Conservation (phyloP, 2,113 vertebrate genomes). For the Cyanoramphus novaezelandiae region DNA sequence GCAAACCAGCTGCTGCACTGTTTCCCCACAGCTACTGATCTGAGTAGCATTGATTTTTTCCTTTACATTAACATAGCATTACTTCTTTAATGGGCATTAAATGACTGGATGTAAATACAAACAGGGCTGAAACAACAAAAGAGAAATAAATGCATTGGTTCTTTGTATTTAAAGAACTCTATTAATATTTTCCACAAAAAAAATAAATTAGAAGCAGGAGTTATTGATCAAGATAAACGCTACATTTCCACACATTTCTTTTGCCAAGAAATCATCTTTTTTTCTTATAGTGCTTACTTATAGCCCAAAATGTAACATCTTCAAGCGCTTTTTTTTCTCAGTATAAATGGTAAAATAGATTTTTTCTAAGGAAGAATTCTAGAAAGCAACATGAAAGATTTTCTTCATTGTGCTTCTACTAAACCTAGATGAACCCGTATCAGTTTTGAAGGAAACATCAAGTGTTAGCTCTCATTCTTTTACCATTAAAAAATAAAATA, state of each 20-base stretch:
- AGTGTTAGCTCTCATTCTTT: background rate
- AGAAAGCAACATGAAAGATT: constrained; percentile 25
- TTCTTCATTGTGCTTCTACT: background rate
- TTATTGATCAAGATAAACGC: constrained; percentile 74
- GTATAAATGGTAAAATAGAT: constrained; percentile 28
- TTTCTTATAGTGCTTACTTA: constrained; percentile 51
- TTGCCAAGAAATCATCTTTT: constrained; percentile 56
- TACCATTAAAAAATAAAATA: background rate
- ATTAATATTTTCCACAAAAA: constrained; percentile 75
- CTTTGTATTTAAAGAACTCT: constrained; percentile 72
- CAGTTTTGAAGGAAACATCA: background rate
- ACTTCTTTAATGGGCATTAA: constrained; percentile 89
- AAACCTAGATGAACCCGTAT: constrained; percentile 9
- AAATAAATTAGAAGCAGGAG: constrained; percentile 69
- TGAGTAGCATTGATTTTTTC: constrained; percentile 88
- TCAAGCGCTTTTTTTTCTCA: constrained; percentile 54
- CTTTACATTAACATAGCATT: constrained; percentile 90
- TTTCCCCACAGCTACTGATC: constrained; percentile 88
- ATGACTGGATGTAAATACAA: constrained; percentile 88
- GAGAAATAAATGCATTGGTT: constrained; percentile 43
- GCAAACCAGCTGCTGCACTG: constrained; percentile 85
- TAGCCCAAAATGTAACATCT: constrained; percentile 53
- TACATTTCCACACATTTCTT: constrained; percentile 61
- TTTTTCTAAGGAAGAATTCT: constrained; percentile 17
- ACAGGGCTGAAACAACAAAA: constrained; percentile 76